phyloP scores from a whole-genome alignment of 2,113 vertebrate genomes.

The Axis porcinus region DNA sequence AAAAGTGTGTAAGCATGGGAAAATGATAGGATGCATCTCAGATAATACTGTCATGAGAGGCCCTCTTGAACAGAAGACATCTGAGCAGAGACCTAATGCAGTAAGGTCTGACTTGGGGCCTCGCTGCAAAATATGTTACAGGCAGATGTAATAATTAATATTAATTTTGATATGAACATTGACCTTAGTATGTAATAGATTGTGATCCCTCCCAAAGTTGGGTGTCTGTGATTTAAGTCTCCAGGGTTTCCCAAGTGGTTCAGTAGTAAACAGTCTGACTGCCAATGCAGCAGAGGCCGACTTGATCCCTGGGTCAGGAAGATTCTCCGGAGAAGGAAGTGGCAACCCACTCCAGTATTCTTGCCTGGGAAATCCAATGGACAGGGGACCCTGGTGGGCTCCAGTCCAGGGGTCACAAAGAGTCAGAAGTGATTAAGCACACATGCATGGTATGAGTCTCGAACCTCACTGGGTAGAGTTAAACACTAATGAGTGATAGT shows the following conservation, averaged over 20 bases:
- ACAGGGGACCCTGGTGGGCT: not conserved
- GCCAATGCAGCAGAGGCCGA: fast-evolving
- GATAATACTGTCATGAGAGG: not conserved
- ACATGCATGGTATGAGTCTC: not conserved
- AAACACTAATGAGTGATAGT: not conserved
- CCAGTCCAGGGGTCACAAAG: not conserved
- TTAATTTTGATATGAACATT: not conserved
- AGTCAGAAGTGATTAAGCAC: not conserved
- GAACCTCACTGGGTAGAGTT: not conserved
- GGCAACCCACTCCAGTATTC: not conserved
- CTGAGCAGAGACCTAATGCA: not conserved
- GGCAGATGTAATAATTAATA: not conserved
- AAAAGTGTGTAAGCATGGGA: not conserved
- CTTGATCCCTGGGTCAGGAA: not conserved
- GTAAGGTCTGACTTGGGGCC: not conserved
- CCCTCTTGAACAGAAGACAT: not conserved
- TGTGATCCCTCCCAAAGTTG: not conserved
- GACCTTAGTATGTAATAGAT: not conserved
- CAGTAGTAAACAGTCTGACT: not conserved
- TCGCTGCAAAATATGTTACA: not conserved
- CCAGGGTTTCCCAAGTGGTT: not conserved
- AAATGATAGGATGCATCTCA: not conserved
- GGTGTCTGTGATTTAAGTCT: not conserved
- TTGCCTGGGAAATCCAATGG: not conserved
- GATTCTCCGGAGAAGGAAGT: not conserved